Evolutionary conservation across 2,888 invertebrate genomes (phyloP), one percentile per base, ranked within the genome.

Genomic region (Zele albiditarsus): DNA sequence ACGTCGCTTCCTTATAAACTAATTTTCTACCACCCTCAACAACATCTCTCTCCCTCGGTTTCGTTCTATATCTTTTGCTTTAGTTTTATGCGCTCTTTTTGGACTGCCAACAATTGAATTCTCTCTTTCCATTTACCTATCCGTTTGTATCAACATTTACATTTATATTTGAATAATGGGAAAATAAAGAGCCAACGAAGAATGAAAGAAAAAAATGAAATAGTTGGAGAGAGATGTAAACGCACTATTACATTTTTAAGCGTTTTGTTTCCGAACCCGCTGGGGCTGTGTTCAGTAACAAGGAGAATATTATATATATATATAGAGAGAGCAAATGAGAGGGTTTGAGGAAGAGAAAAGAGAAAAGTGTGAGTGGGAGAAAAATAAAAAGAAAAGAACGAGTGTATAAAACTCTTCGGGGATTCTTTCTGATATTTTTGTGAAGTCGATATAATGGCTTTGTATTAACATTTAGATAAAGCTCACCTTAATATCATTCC

Each of bases 61-160:
- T 77, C 23, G 74, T 46, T 67, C 71, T 68, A 73, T 60, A 62
- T 71, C 73, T 72, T 73, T 77, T 20, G 31, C 33, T 65, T 65
- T 49, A 53, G 27, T 73, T 72, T 49, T 70, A 60, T 63, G 28
- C 78, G 73, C 77, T 76, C 74, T 75, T 75, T 77, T 80, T 78
- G 27, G 65, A 76, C 53, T 46, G 76, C 73, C 76, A 87, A 89
- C 89, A 89, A 89, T 89, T 88, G 85, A 88, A 89, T 89, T 88
- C 88, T 88, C 88, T 88, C 88, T 87, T 86, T 88, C 87, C 87
- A 87, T 88, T 87, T 88, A 87, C 88, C 89, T 89, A 88, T 89
- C 87, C 89, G 87, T 89, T 89, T 89, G 89, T 89, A 89, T 88
- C 89, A 89, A 89, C 89, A 89, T 89, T 89, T 89, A 89, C 89